These are phyloP conservation scores for Aphelenchoides besseyi DNA, from an alignment of 1,140 invertebrate species.

Conservation along the genomic window DNA sequence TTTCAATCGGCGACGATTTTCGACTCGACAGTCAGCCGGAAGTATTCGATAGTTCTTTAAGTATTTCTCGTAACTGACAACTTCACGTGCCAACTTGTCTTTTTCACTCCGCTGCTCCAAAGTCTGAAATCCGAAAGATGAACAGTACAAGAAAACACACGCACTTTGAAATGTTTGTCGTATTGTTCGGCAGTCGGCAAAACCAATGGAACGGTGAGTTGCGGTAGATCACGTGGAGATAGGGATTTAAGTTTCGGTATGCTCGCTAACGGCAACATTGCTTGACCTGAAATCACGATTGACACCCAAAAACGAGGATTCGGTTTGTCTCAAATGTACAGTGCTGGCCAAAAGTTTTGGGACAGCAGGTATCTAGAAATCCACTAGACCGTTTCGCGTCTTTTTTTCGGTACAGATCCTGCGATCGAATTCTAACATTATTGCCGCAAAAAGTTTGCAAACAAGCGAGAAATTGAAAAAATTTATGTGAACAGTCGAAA, in stretches of 20 bases:
- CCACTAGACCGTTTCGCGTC: too few relatives aligned
- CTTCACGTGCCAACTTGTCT: conserved; percentile 32
- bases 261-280: conserved; percentile 32
- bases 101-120: conserved; percentile 31
- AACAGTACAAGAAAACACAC: too few relatives aligned
- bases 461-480: too few relatives aligned
- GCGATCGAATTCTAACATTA: too few relatives aligned
- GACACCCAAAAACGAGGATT: too few relatives aligned
- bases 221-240: conserved; percentile 21
- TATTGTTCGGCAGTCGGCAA: conserved; percentile 29
- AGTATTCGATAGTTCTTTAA: conserved; percentile 34
- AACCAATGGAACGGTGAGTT: conserved; percentile 20
- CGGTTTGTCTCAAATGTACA: too few relatives aligned
- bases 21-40: conserved; percentile 19
- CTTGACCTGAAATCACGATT: too few relatives aligned
- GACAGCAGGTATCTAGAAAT: too few relatives aligned
- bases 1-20: conserved; percentile 27
- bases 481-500: too few relatives aligned
- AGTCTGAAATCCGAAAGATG: conserved; percentile 26
- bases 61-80: conserved; percentile 38
- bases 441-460: too few relatives aligned
- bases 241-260: conserved; percentile 20
- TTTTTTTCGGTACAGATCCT: too few relatives aligned
- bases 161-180: conserved; percentile 35
- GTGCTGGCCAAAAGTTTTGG: too few relatives aligned